Evolutionary conservation across 2,888 invertebrate species (phyloP).

Genomic region (Oligia latruncula): DNA sequence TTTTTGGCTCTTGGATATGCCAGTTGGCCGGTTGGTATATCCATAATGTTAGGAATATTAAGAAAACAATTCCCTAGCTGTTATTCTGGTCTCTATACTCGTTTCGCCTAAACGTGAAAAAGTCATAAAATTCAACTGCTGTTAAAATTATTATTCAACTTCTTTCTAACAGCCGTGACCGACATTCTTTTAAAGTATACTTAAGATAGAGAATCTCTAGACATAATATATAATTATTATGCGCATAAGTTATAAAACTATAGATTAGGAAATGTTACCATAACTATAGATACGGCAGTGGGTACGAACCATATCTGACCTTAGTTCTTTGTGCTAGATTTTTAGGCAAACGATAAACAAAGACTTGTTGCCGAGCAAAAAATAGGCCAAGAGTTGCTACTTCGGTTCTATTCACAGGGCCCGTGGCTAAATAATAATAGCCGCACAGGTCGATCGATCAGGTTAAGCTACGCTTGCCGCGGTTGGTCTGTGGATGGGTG

Average conservation of each 20-base stretch:
- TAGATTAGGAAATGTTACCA: constrained; percentile 34
- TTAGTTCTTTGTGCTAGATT: constrained; percentile 48
- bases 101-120: no score
- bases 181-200: constrained; percentile 9
- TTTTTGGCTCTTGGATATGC: no score
- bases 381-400: constrained; percentile 18
- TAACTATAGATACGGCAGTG: constrained; percentile 18
- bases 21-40: background rate
- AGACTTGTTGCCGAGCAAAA: constrained; percentile 19
- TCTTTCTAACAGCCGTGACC: constrained; percentile 20
- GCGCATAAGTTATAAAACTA: constrained; percentile 4
- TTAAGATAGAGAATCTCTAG: constrained; percentile 25
- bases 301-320: constrained; percentile 38
- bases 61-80: background rate
- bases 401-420: background rate
- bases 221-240: constrained; percentile 32
- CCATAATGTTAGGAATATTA: background rate
- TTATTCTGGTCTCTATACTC: background rate
- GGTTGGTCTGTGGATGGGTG: no score
- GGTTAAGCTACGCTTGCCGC: no score
- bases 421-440: no score
- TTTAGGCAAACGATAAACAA: constrained; percentile 22
- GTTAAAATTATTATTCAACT: constrained; percentile 14
- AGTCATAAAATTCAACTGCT: background rate
- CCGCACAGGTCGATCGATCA: no score